Base-by-base conservation (phyloP, 1,140 invertebrate genomes). In the Papilio glaucus region DNA sequence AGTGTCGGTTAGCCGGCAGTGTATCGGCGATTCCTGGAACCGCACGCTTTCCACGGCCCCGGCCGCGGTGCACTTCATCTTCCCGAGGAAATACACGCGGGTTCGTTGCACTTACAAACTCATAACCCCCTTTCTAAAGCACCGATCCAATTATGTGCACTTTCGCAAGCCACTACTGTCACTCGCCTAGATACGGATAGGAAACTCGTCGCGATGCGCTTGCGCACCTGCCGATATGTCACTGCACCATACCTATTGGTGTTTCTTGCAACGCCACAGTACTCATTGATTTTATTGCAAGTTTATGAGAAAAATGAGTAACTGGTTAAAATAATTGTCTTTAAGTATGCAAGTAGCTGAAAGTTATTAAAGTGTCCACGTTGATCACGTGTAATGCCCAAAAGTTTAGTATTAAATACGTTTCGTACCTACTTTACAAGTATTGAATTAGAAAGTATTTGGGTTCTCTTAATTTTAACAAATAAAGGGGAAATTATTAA, bases 101-200 rank as follows among this genome's bases (percentile, higher is more conserved):
- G 90, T 89, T 92, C 90, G 87, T 87, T 91, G 90, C 89, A 90
- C 90, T 90, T 85, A 89, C 90, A 89, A 92, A 92, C 90, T 92
- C 90, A 90, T 92, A 92, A 92, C 89, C 90, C 90, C 88, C 90
- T 92, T 91, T 91, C 90, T 90, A 90, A 92, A 92, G 90, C 88
- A 84, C 85, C 89, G 90, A 92, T 92, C 88, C 90, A 92, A 92
- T 92, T 92, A 92, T 91, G 88, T 91, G 90, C 89, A 92, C 90
- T 92, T 92, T 92, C 90, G 90, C 89, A 89, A 91, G 87, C 84
- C 78, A 87, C 88, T 90, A 89, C 90, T 91, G 90, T 92, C 89
- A 87, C 88, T 90, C 85, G 90, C 90, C 90, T 92, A 91, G 90
- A 91, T 92, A 91, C 89, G 81, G 82, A 91, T 92, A 91, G 89